phyloP scores from a whole-genome alignment of 2,113 vertebrate genomes.

The Poeciliopsis prolifica region DNA sequence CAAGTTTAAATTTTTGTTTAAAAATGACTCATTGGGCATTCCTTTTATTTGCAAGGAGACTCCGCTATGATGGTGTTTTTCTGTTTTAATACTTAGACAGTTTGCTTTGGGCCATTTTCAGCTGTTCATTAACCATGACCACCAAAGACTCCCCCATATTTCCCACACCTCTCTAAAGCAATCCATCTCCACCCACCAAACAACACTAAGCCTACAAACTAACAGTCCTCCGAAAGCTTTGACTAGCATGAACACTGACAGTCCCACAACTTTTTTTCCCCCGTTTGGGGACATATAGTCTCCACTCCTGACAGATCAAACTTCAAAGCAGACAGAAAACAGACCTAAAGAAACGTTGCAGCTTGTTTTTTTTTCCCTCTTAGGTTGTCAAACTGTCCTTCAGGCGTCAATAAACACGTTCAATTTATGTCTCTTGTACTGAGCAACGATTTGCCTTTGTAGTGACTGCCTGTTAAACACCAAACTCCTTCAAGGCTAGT shows the following conservation, averaged over 20 bases:
- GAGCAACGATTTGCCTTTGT: constrained; percentile 49
- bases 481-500: constrained; percentile 20
- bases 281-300: constrained; percentile 20
- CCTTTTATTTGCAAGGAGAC: constrained; percentile 14
- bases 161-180: neutral
- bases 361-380: constrained; percentile 56
- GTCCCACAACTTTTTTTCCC: constrained; percentile 21
- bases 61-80: neutral
- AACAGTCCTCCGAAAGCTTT: constrained; percentile 18
- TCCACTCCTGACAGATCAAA: constrained; percentile 61
- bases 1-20: neutral
- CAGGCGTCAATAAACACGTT: constrained; percentile 61
- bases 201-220: constrained; percentile 33
- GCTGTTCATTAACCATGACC: constrained; percentile 52
- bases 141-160: constrained; percentile 33
- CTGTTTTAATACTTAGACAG: constrained; percentile 30
- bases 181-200: neutral
- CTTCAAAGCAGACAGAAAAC: constrained; percentile 58
- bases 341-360: constrained; percentile 51
- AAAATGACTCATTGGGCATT: no score
- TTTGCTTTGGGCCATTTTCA: constrained; percentile 34
- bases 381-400: constrained; percentile 69
- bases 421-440: constrained; percentile 44
- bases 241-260: constrained; percentile 49
- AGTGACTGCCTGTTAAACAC: constrained; percentile 56